Evolutionary conservation across 2,113 vertebrate genomes (phyloP), one percentile per base, ranked within the genome.

Genomic region (Macrotus californicus): DNA sequence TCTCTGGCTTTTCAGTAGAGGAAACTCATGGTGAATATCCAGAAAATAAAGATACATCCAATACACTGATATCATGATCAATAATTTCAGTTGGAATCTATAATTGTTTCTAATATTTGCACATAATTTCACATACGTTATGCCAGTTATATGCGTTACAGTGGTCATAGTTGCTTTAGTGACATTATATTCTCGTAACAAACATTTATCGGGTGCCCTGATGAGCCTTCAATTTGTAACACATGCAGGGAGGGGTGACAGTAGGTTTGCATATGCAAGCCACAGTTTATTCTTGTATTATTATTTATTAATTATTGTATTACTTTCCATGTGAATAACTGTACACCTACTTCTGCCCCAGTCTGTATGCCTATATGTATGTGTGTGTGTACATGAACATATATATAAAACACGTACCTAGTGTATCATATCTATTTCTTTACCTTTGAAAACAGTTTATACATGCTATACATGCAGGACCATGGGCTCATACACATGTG

Each of bases 21-120:
- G 73, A 88, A 67, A 5, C 16, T 84, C 13, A 34, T 8, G 12
- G 4, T 46, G 9, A 96, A 50, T 3, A 81, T 13, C 12, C 59
- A 89, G 75, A 22, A 95, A 95, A 93, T 73, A 75, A 93, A 96
- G 34, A 91, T 82, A 76, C 93, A 96, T 59, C 7, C 31, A 93
- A 70, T 84, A 41, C 50, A 61, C 39, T 87, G 31, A 29, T 54
- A 72, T 43, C 75, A 22, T 79, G 52, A 79, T 95, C 24, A 83
- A 79, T 70, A 69, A 86, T 95, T 92, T 94, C 54, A 89, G 34
- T 92, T 75, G 54, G 66, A 67, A 70, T 61, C 36, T 59, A 79
- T 87, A 84, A 48, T 88, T 16, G 82, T 69, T 52, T 89, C 34
- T 88, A 89, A 93, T 15, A 80, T 75, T 95, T 90, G 64, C 54